Evolutionary conservation across 35 echinoderm and acorn worm species (phyloP), one percentile per base, ranked within the genome.

Genomic region (Apostichopus japonicus): DNA sequence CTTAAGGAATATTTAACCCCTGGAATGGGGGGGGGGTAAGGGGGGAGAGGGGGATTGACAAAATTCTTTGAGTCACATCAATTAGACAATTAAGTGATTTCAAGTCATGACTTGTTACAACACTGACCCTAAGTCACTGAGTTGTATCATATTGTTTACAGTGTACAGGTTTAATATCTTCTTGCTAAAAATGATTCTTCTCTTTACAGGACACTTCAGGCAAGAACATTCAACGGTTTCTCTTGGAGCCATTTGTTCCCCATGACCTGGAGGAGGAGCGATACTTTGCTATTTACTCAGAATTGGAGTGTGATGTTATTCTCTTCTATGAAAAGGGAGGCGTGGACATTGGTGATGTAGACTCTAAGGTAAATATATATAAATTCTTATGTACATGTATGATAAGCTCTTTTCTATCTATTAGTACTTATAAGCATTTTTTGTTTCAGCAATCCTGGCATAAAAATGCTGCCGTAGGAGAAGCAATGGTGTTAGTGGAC

Each of bases 351-450:
- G 91, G 94, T 2, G 65, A 95, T 23, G 91, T 95, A 6, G 94
- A 93, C 53, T 53, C 86, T 19, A 87, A 95, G 94, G 94, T 95
- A n/a, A n/a, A n/a, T n/a, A n/a, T n/a, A n/a, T n/a, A n/a, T n/a
- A n/a, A n/a, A n/a, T n/a, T n/a, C n/a, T n/a, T n/a, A n/a, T n/a
- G n/a, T n/a, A n/a, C n/a, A n/a, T n/a, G n/a, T n/a, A n/a, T n/a
- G 25, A 27, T 27, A 27, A 27, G 25, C 25, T 27, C 25, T 27
- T 27, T 27, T 27, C 25, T 27, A 27, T 27, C 25, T 27, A 27
- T 27, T 27, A 27, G 25, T 27, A 27, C 0, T 27, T 27, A 0
- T 27, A 27, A 27, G 25, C 1, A 27, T 27, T 27, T 27, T 27
- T 1, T n/a, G n/a, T 0, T 27, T 27, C 25, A 27, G 25, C 25